Conservation (phyloP, 1,140 invertebrate species). For the Mesaphorura yosii region DNA sequence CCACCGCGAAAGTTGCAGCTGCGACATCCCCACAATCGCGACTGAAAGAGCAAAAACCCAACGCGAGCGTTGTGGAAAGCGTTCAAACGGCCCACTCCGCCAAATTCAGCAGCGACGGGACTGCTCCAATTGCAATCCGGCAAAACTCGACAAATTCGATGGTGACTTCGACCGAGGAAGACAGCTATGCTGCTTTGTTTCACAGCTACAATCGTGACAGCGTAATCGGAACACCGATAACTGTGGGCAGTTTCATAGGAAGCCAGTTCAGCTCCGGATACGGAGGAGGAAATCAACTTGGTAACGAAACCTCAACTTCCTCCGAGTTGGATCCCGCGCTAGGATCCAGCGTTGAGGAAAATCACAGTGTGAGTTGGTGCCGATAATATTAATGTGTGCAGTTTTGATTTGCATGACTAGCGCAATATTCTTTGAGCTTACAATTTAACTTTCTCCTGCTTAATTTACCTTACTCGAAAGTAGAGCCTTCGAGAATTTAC, state of each 20-base stretch:
- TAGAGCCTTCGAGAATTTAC: too few species aligned
- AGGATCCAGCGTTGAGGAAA: slow-evolving; percentile 13
- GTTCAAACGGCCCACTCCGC: not conserved
- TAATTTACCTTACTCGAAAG: too few species aligned
- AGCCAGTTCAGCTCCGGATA: not conserved
- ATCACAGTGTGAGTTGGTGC: slow-evolving; percentile 21
- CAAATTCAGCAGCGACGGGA: not conserved
- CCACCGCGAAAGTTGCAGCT: not conserved
- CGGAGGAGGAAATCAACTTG: not conserved
- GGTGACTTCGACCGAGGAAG: slow-evolving; percentile 4
- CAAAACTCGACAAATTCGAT: too few species aligned
- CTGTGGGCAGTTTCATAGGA: slow-evolving; percentile 8
- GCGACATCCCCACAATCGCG: too few species aligned
- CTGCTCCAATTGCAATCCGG: not conserved
- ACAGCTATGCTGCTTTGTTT: slow-evolving; percentile 18
- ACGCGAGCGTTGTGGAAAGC: not conserved
- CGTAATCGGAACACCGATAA: slow-evolving; percentile 12
- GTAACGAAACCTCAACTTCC: slow-evolving; percentile 5
- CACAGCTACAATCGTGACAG: slow-evolving; percentile 11
- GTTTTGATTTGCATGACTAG: too few species aligned
- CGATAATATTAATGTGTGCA: too few species aligned
- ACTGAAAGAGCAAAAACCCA: too few species aligned
- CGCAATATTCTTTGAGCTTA: too few species aligned
- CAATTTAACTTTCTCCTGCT: too few species aligned
- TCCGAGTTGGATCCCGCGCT: slow-evolving; percentile 3